Percentiles rank a stretch among this genome's conserved stretches.
Conservation (phyloP, 2,113 vertebrate species). For the Gasterosteus aculeatus region DNA sequence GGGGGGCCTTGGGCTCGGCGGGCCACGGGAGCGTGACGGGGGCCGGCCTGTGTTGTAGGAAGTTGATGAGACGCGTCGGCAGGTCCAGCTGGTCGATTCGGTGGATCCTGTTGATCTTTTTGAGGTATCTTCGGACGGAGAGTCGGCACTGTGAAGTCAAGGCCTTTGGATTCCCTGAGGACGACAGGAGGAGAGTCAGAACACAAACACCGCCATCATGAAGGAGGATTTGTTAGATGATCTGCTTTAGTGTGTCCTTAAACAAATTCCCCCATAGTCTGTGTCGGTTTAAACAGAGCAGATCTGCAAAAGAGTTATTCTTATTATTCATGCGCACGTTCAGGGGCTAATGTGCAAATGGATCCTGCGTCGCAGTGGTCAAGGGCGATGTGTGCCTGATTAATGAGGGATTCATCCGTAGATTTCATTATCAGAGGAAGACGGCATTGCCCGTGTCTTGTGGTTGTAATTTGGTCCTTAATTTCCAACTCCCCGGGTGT, state of each 20-base stretch:
- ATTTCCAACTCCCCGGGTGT: neutral
- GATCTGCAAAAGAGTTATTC: neutral
- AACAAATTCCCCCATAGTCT: too few relatives aligned
- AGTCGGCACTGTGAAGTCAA: slow-evolving; percentile 89
- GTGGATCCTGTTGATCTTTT: slow-evolving; percentile 66
- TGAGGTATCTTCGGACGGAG: slow-evolving; percentile 81
- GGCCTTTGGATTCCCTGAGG: slow-evolving; percentile 86
- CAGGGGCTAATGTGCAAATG: neutral
- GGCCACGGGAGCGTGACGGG: slow-evolving; percentile 45
- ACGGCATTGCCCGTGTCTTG: neutral
- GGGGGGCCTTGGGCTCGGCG: neutral
- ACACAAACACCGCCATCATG: neutral
- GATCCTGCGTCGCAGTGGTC: neutral
- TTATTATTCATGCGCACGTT: neutral
- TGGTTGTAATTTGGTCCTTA: neutral
- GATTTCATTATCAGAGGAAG: neutral
- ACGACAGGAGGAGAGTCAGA: neutral
- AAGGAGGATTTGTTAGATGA: neutral
- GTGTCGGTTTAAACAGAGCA: neutral
- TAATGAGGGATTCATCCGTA: neutral
- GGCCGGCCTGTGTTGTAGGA: slow-evolving; percentile 70
- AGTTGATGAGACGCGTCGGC: slow-evolving; percentile 77
- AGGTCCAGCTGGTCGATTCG: slow-evolving; percentile 83
- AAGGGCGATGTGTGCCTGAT: neutral
- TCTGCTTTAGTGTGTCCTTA: neutral